These are phyloP conservation scores for Oenanthe melanoleuca DNA, from an alignment of 2,113 vertebrate genomes.

Conservation along the genomic window DNA sequence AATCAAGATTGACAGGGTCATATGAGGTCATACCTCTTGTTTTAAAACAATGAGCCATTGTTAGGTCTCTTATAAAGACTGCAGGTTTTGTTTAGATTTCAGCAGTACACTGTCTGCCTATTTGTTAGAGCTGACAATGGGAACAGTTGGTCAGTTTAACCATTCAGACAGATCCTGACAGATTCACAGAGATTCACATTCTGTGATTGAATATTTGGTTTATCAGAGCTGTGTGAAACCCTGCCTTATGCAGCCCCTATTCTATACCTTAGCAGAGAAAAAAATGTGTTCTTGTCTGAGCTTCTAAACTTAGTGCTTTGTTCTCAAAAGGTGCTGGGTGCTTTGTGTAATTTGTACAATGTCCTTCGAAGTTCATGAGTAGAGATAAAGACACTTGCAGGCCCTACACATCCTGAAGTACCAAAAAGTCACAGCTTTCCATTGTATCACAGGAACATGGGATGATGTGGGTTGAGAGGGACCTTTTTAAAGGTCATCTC, in stretches of 20 bases:
- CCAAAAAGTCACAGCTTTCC: background rate
- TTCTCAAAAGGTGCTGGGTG: background rate
- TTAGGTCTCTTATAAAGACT: conserved; percentile 36
- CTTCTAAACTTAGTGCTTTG: background rate
- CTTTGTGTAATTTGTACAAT: background rate
- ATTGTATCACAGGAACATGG: background rate
- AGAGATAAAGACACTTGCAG: background rate
- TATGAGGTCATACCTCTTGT: conserved; percentile 68
- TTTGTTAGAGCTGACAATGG: conserved; percentile 65
- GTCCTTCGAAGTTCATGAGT: background rate
- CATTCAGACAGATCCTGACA: conserved; percentile 44
- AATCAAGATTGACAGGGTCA: conserved; percentile 39
- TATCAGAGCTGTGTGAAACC: background rate
- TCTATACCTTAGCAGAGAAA: background rate
- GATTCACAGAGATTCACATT: background rate
- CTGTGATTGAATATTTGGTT: conserved; percentile 21
- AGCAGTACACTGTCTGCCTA: conserved; percentile 56
- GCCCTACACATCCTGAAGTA: background rate
- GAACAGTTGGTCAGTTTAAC: conserved; percentile 22
- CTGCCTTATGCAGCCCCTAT: background rate
- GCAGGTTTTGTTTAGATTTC: conserved; percentile 72
- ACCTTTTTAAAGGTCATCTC: background rate
- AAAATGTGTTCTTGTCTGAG: background rate
- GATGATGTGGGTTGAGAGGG: background rate
- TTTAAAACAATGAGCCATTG: conserved; percentile 72